Percentiles rank a stretch among this genome's conserved stretches.
Conservation (phyloP, 2,113 vertebrate genomes). For the Calidris pugnax region DNA sequence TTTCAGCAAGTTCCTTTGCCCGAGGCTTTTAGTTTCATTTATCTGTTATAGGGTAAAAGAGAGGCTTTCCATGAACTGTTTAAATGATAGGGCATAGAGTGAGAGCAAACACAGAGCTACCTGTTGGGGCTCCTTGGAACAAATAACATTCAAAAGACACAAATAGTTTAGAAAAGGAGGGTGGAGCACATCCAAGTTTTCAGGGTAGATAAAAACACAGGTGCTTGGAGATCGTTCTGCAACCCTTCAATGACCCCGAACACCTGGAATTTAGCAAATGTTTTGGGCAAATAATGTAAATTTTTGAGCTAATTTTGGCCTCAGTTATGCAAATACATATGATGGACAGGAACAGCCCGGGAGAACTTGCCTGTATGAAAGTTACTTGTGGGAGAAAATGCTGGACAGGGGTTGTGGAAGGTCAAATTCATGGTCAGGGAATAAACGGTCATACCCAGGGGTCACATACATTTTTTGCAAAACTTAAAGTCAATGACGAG, state of each 20-base stretch:
- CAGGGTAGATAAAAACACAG: neutral
- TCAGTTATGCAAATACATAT: neutral
- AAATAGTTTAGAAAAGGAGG: neutral
- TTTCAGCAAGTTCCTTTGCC: neutral
- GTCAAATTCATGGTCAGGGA: neutral
- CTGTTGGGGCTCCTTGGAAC: neutral
- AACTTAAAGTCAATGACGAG: neutral
- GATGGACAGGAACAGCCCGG: neutral
- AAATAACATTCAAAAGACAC: neutral
- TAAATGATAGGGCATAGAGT: neutral
- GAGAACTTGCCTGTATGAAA: neutral
- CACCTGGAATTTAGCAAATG: neutral
- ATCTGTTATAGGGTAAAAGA: neutral
- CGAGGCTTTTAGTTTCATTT: neutral
- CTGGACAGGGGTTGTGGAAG: neutral
- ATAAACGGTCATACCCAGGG: neutral
- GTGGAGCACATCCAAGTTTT: neutral
- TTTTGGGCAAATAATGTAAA: neutral
- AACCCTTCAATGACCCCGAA: neutral
- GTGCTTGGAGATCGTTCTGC: neutral
- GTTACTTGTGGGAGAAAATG: neutral
- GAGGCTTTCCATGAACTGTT: neutral
- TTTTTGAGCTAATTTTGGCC: neutral
- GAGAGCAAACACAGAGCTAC: neutral
- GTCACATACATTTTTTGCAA: neutral